A percentile compares a stretch with the other conserved stretches of the same genome.
phyloP scores from a whole-genome alignment of 2,797 vertebrate genomes.

The Chloroceryle inda region DNA sequence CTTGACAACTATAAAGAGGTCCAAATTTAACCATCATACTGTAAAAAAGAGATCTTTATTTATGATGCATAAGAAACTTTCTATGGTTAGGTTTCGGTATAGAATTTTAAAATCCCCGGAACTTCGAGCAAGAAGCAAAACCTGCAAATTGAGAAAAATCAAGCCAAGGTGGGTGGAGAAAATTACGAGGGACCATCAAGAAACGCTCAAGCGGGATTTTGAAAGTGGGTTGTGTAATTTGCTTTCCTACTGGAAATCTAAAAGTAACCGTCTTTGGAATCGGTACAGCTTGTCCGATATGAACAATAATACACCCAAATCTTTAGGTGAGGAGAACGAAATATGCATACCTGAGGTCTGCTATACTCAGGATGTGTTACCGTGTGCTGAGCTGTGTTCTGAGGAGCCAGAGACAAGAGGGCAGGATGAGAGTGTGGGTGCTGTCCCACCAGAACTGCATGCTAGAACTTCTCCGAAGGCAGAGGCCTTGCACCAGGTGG shows the following conservation, averaged over 20 bases:
- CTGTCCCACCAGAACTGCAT: conserved; percentile 42
- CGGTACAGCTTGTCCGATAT: conserved; percentile 77
- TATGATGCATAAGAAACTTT: conserved; percentile 87
- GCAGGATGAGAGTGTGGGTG: conserved; percentile 45
- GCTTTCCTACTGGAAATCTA: conserved; percentile 71
- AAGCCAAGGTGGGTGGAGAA: conserved; percentile 78
- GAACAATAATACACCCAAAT: conserved; percentile 76
- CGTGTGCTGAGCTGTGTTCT: background rate
- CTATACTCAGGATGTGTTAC: conserved; percentile 36
- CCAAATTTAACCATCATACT: conserved; percentile 77
- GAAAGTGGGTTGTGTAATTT: conserved; percentile 57
- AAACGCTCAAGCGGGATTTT: conserved; percentile 48
- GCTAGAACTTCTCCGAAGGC: conserved; percentile 34
- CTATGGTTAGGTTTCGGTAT: conserved; percentile 81
- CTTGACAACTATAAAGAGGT: conserved; percentile 71
- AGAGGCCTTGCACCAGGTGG: conserved; percentile 21
- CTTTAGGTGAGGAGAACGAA: conserved; percentile 60
- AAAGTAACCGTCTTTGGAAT: conserved; percentile 59
- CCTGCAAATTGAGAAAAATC: conserved; percentile 77
- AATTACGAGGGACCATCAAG: conserved; percentile 74
- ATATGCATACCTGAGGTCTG: conserved; percentile 47
- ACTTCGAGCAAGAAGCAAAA: conserved; percentile 79
- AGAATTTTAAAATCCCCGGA: conserved; percentile 80
- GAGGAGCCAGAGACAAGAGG: conserved; percentile 38
- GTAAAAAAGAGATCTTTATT: conserved; percentile 81